These are phyloP conservation scores for Strigamia crassipes DNA, from an alignment of 2,888 invertebrate genomes.

Conservation along the genomic window DNA sequence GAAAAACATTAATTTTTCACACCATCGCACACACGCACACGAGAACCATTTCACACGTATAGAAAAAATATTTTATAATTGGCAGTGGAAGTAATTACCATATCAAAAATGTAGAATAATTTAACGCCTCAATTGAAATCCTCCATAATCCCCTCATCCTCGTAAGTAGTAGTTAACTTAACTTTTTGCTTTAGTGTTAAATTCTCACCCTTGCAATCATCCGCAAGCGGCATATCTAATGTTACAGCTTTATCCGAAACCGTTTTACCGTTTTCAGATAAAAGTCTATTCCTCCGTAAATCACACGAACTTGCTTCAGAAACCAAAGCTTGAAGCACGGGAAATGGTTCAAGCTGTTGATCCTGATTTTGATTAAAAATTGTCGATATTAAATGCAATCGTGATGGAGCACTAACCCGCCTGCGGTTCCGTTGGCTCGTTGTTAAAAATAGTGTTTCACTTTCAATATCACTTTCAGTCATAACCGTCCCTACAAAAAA, in stretches of 20 bases:
- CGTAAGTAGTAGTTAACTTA: neutral
- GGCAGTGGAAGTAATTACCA: neutral
- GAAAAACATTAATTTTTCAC: neutral
- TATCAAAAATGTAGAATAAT: neutral
- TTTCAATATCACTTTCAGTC: constrained; percentile 47
- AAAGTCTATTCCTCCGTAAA: neutral
- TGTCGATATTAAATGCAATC: constrained; percentile 28
- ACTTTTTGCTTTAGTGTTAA: neutral
- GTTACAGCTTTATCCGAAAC: neutral
- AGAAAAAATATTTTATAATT: neutral
- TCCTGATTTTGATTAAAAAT: neutral
- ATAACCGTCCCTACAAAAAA: constrained; percentile 46
- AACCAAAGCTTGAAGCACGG: constrained; percentile 43
- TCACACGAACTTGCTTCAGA: neutral
- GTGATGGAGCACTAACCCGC: constrained; percentile 44
- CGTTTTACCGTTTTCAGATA: neutral
- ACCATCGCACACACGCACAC: neutral
- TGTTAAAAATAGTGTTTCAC: neutral
- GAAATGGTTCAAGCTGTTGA: constrained; percentile 36
- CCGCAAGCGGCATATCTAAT: neutral
- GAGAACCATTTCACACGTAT: neutral
- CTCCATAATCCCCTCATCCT: constrained; percentile 11
- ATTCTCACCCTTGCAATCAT: neutral
- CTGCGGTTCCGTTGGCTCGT: constrained; percentile 11
- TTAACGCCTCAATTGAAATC: neutral